These are phyloP conservation scores for Brachionus koreanus DNA, from an alignment of 1,140 invertebrate species.

Conservation along the genomic window DNA sequence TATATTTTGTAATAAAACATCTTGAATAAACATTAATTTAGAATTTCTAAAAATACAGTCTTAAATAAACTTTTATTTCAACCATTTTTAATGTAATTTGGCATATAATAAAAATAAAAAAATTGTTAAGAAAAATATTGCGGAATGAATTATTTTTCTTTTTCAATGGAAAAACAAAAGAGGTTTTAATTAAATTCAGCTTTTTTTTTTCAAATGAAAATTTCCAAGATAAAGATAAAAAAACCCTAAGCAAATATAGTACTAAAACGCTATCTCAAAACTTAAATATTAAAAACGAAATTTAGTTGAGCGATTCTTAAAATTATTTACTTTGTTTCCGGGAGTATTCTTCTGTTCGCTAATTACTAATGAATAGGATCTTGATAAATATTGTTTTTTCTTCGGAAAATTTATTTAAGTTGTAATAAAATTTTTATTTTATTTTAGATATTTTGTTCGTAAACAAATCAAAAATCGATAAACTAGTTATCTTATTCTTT, in stretches of 20 bases:
- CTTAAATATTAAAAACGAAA: not conserved
- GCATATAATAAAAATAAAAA: slow-evolving; percentile 3
- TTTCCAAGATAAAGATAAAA: not conserved
- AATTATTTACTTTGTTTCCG: not conserved
- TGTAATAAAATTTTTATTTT: not conserved
- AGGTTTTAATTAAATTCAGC: not conserved
- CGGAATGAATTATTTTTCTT: not conserved
- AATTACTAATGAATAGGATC: not conserved
- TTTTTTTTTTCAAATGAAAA: not conserved
- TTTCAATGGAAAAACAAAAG: not conserved
- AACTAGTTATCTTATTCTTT: not conserved
- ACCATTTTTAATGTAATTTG: not conserved
- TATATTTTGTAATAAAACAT: not conserved
- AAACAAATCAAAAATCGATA: slow-evolving; percentile 9
- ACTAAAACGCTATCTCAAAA: not conserved
- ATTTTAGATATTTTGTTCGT: not conserved
- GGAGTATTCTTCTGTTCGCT: not conserved
- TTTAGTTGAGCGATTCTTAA: not conserved
- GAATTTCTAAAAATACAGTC: not conserved
- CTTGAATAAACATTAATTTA: slow-evolving; percentile 10
- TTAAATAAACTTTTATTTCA: not conserved
- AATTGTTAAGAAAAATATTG: not conserved
- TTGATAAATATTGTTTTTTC: not conserved
- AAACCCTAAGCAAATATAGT: not conserved
- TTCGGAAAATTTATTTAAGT: not conserved